phyloP scores from a whole-genome alignment of 2,888 invertebrate species.

The Creontiades dilutus region DNA sequence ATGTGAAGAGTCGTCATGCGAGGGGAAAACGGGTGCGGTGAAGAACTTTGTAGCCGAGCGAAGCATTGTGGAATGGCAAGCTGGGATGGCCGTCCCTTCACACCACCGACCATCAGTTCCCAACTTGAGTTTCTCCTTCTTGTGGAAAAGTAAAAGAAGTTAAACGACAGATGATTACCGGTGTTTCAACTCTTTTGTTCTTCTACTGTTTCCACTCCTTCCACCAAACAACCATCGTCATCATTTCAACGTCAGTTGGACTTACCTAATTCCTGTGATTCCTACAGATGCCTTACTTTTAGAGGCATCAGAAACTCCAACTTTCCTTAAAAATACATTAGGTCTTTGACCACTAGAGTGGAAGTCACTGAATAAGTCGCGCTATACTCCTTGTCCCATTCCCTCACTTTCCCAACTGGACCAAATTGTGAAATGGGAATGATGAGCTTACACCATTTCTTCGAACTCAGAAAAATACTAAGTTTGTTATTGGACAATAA shows the following conservation, averaged over 20 bases:
- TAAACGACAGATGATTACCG: conserved; percentile 66
- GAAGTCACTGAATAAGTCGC: no score
- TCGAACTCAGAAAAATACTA: no score
- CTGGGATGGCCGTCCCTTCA: conserved; percentile 8
- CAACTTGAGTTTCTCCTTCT: conserved; percentile 49
- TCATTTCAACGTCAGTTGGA: conserved; percentile 44
- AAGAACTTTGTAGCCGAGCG: conserved; percentile 25
- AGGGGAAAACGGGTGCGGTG: not conserved
- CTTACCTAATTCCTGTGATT: conserved; percentile 38
- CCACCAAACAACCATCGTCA: conserved; percentile 38
- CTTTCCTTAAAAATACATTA: not conserved
- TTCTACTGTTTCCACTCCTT: not conserved
- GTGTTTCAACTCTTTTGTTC: conserved; percentile 37
- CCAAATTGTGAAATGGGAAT: no score
- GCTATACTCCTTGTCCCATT: no score
- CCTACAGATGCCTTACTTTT: not conserved
- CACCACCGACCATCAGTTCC: conserved; percentile 58
- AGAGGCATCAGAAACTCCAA: conserved; percentile 22
- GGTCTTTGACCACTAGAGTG: not conserved
- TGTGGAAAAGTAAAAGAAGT: conserved; percentile 65
- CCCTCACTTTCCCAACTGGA: no score
- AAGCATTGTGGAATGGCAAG: not conserved
- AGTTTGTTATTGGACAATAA: no score
- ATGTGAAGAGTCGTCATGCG: conserved; percentile 44
- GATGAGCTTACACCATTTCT: no score